Evolutionary conservation across 2,888 invertebrate species (phyloP), one percentile per base, ranked within the genome.

Genomic region (Yponomeuta sedellus): DNA sequence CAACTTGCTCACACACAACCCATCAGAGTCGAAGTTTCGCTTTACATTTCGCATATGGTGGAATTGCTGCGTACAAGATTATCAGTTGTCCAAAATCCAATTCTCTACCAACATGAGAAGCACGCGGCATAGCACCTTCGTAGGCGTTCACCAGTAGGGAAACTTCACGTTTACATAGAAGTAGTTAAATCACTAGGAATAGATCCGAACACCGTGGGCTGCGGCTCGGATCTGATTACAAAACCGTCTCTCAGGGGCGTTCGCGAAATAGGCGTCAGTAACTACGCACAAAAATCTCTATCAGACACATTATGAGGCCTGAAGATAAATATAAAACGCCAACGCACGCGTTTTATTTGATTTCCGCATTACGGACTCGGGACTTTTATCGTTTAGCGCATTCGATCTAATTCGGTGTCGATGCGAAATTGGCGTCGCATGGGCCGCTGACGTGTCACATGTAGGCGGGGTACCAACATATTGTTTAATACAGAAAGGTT

Each of bases 321-420:
- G 78, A 79, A 82, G 83, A 87, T 88, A 86, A 87, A 89, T 88
- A 85, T 86, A 82, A 83, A 12, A 83, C 85, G 79, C 82, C 82
- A 80, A 86, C 85, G 84, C 82, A 78, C 80, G 81, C 79, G 83
- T 88, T 86, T 84, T 81, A 83, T 82, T 82, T 77, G 78, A 81
- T 85, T 88, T 91, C 90, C 90, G 90, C 90, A 85, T 90, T 83
- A 86, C 78, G 79, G 78, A 76, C 25, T 62, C 62, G 75, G 77
- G 73, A 52, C 75, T 79, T 77, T 82, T 85, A 85, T 85, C 83
- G 80, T 78, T 77, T 77, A 78, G 44, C 79, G 81, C 79, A 79
- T 19, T 77, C 76, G 78, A 78, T 86, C 89, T 88, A 89, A 85
- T 85, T 89, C 77, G 75, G 66, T 64, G 59, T 67, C 73, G 73